Percentiles rank a stretch among this genome's conserved stretches.
phyloP scores from a whole-genome alignment of 2,113 vertebrate species.

The Gambusia affinis region DNA sequence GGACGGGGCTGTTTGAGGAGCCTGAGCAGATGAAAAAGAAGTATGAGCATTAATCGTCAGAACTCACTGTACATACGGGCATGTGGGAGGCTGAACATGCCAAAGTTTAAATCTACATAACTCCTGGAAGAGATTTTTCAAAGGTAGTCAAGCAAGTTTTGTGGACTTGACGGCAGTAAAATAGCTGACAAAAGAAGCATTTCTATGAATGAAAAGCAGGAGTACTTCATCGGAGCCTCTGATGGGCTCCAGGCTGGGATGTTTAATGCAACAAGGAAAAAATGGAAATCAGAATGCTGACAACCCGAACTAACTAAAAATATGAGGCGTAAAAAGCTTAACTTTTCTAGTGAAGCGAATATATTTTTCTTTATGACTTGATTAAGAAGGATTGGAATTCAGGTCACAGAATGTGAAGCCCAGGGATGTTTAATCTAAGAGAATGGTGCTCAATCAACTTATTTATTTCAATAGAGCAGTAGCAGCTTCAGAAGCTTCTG shows the following conservation, averaged over 20 bases:
- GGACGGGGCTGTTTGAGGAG: constrained; percentile 27
- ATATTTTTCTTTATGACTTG: not conserved
- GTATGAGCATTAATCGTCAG: constrained; percentile 28
- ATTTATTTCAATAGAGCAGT: constrained; percentile 9
- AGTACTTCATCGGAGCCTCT: constrained; percentile 13
- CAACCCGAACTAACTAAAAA: constrained; percentile 10
- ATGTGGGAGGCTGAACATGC: not conserved
- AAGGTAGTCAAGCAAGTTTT: constrained; percentile 19
- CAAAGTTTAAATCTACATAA: constrained; percentile 3
- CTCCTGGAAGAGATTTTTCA: constrained; percentile 1
- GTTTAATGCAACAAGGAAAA: constrained; percentile 15
- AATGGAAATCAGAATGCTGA: constrained; percentile 19
- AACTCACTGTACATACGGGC: not conserved
- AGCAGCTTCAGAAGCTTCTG: not conserved
- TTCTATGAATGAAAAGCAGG: constrained; percentile 17
- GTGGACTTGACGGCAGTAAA: constrained; percentile 20
- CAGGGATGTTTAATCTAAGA: not conserved
- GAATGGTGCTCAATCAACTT: not conserved
- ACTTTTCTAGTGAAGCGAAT: not conserved
- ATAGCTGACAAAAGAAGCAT: constrained; percentile 17
- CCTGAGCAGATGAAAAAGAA: constrained; percentile 25
- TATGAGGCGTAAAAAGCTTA: not conserved
- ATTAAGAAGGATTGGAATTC: not conserved
- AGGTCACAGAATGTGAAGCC: constrained; percentile 6
- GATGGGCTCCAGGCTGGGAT: constrained; percentile 30